Percentiles rank a stretch among this genome's conserved stretches.
Conservation (phyloP, 2,797 vertebrate genomes). For the Threskiornis aethiopicus region DNA sequence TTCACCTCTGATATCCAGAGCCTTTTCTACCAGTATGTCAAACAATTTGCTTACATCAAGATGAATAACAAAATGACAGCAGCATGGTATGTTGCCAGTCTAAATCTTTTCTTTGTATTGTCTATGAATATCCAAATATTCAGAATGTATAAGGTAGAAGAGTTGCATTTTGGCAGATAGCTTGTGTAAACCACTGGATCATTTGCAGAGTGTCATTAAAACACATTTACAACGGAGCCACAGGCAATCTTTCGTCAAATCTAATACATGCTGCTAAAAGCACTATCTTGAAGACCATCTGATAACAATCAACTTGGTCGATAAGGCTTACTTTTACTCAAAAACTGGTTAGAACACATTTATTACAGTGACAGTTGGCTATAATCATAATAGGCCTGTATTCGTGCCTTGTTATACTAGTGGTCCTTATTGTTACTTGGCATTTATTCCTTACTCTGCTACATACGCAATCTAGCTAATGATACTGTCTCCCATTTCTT, state of each 20-base stretch:
- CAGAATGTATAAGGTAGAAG: not conserved
- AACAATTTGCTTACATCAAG: slow-evolving; percentile 19
- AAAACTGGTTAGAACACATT: not conserved
- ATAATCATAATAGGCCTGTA: not conserved
- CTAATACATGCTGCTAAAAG: not conserved
- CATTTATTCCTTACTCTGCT: not conserved
- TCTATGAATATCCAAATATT: not conserved
- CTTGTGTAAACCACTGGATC: not conserved
- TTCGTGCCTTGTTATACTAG: not conserved
- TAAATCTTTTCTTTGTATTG: not conserved
- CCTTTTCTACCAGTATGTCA: not conserved
- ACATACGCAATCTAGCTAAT: not conserved
- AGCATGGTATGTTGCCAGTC: not conserved
- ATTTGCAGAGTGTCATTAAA: not conserved
- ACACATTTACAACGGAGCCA: not conserved
- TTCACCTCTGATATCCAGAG: not conserved
- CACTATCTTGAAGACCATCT: not conserved
- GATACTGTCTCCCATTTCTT: not conserved
- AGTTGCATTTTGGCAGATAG: not conserved
- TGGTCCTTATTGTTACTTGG: not conserved
- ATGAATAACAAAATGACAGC: not conserved
- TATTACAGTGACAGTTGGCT: not conserved
- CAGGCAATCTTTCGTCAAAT: not conserved
- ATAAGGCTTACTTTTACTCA: not conserved
- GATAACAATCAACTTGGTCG: not conserved